Conservation (phyloP, 2,113 vertebrate species). For the Perognathus longimembris region DNA sequence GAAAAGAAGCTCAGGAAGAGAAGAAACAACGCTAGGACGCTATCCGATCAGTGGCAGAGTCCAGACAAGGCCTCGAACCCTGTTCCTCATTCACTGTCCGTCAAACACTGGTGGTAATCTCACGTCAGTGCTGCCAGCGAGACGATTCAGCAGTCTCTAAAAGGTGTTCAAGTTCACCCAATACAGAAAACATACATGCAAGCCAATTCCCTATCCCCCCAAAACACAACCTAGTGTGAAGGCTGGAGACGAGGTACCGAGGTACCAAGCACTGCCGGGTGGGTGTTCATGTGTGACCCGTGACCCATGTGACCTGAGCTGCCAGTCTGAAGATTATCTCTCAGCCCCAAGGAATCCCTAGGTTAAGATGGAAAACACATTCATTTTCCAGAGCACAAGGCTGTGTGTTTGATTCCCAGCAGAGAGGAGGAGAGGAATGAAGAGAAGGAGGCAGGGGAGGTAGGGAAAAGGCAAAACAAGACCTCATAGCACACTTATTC, state of each 20-base stretch:
- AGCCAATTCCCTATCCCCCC: too few relatives aligned
- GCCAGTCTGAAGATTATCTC: too few relatives aligned
- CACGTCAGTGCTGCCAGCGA: rapidly evolving
- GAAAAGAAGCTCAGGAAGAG: neutral
- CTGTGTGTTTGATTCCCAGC: neutral
- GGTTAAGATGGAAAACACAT: rapidly evolving
- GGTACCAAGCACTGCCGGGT: rapidly evolving
- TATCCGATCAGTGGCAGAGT: neutral
- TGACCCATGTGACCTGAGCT: too few relatives aligned
- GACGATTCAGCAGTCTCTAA: too few relatives aligned
- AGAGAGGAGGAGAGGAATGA: too few relatives aligned
- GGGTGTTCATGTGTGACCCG: rapidly evolving
- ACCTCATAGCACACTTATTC: rapidly evolving
- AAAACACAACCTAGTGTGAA: rapidly evolving
- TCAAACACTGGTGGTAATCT: rapidly evolving
- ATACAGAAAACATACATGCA: too few relatives aligned
- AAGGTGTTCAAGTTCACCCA: neutral
- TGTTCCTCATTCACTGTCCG: rapidly evolving
- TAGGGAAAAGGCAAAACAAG: too few relatives aligned
- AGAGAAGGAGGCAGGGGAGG: too few relatives aligned
- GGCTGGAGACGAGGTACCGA: neutral
- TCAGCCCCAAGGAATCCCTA: rapidly evolving
- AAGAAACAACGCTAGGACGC: too few relatives aligned
- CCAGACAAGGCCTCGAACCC: too few relatives aligned
- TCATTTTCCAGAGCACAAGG: too few relatives aligned